Conservation (phyloP, 1,140 invertebrate species). For the Habropoda laboriosa region DNA sequence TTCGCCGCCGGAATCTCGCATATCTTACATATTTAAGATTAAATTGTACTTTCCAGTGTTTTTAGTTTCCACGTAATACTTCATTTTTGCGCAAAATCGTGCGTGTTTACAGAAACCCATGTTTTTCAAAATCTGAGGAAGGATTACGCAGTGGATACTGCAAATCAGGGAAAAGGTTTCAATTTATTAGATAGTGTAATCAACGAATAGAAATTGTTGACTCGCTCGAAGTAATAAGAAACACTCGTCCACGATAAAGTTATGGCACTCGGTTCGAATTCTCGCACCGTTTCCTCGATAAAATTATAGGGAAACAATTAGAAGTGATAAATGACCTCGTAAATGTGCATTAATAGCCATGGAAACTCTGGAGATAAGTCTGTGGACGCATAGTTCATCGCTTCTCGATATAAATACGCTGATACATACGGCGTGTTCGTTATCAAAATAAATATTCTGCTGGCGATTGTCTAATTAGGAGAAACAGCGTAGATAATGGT, state of each 20-base stretch:
- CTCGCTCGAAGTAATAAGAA: no score
- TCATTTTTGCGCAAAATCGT: no score
- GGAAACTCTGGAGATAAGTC: not conserved
- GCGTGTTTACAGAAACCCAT: no score
- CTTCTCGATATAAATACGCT: not conserved
- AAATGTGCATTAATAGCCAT: not conserved
- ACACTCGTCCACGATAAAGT: not conserved
- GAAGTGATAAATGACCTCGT: not conserved
- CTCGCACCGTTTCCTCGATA: not conserved
- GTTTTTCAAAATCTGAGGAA: no score
- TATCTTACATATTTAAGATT: no score
- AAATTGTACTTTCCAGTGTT: no score
- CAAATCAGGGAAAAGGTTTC: no score
- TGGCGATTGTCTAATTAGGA: not conserved
- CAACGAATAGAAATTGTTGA: no score
- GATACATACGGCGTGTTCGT: not conserved
- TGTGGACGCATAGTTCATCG: not conserved
- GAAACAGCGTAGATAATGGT: not conserved
- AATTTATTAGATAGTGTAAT: no score
- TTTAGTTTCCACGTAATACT: no score
- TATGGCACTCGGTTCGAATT: not conserved
- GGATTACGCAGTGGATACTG: no score
- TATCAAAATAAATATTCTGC: not conserved
- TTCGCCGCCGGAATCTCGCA: no score
- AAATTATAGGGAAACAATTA: not conserved